Base-by-base conservation (phyloP, 2,888 invertebrate species). In the Aelia acuminata region DNA sequence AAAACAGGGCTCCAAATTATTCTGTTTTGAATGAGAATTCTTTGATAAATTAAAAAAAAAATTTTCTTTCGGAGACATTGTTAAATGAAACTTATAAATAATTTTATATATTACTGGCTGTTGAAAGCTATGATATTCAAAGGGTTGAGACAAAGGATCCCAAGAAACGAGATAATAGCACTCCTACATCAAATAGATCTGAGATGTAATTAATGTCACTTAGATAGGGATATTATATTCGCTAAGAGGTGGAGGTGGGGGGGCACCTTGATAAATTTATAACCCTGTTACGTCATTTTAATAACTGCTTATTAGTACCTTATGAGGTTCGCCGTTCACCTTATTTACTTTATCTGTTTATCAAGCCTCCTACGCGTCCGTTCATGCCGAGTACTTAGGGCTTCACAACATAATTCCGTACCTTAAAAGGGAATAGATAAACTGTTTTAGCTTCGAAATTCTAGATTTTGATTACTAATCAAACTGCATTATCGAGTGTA, bases 101-200 rank as follows among this genome's bases (percentile, higher is more conserved):
- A 57, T 57, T 53, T 53, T 26, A 57, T 26, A 26, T 13, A 10
- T 1, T 26, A 43, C 43, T 43, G 26, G 57, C 26, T 26, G 26
- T 26, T 26, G 13, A 57, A 57, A 26, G 53, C 57, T 57, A 26
- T 53, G 11, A 26, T 57, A 11, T 8, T 26, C 7, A 53, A 53
- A 13, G 26, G 57, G 4, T 13, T 26, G 57, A 57, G 57, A 57
- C 26, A 57, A 26, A 57, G 26, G 57, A 57, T 3, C 1, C 26
- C 57, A 57, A 57, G 57, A 57, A 57, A 57, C 26, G 26, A 57
- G 57, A 26, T 57, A 57, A 57, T 26, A 57, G 11, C 26, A 13
- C 57, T 57, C 57, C 57, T 18, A 57, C 26, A 57, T 57, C 57
- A 57, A 57, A 57, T 26, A 26, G 57, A 57, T 57, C 57, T 57